Base-by-base conservation (phyloP, 1,140 invertebrate genomes). In the Drosophila mayri region DNA sequence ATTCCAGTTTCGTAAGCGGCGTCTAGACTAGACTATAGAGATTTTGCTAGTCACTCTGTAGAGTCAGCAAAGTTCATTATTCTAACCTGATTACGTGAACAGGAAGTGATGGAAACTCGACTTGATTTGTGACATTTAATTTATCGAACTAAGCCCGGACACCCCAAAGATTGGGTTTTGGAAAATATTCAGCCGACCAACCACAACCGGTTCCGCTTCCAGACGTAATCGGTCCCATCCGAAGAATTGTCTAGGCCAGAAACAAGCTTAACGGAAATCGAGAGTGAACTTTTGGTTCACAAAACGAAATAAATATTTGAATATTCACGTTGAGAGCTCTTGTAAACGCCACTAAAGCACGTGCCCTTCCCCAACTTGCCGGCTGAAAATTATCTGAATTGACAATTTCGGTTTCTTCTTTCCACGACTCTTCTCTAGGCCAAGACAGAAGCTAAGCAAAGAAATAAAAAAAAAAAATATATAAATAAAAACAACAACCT, bases 101-200 rank as follows among this genome's bases (percentile, higher is more conserved):
- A 71, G 65, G 60, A 70, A 65, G 58, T 65, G 54, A 67, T 46
- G 68, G 57, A 68, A 61, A 81, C 74, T 74, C 59, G 68, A 82
- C 47, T 82, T 78, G 68, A 78, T 73, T 81, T 82, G 73, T 81
- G 67, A 50, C 63, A 77, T 74, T 64, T 82, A 73, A 68, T 82
- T 68, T 65, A 38, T 67, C 59, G 54, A 76, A 72, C 54, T 63
- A 28, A 70, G 54, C 38, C 37, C n/a, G 47, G 43, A 52, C 66
- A 60, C 73, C 14, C 7, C 25, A 22, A 38, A 30, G 60, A 37
- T 40, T 58, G 47, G 43, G 20, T 12, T 44, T 67, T 75, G 57
- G 76, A 50, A 83, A 59, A 76, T 40, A 72, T 59, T 59, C 60
- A 43, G 35, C 43, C 9, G 38, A 32, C 22, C 25, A 30, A 32